Conservation (phyloP, 2,888 invertebrate species). For the Pristionchus entomophagus region DNA sequence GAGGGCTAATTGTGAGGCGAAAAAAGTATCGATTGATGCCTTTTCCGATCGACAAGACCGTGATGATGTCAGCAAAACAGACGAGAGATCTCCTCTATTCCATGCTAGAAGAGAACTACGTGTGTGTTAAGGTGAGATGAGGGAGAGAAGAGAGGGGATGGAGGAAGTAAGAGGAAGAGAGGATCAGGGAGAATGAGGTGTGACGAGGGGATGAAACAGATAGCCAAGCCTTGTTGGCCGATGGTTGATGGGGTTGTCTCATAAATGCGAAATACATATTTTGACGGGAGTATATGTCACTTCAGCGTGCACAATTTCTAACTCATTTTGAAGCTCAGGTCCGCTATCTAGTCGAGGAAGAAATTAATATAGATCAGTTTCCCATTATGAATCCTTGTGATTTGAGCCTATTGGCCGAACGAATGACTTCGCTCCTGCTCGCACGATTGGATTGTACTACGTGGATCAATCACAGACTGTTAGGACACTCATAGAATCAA, state of each 20-base stretch:
- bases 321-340: too few relatives aligned
- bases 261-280: too few relatives aligned
- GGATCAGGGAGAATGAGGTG: background rate
- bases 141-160: background rate
- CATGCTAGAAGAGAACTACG: slow-evolving; percentile 86
- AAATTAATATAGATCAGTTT: too few relatives aligned
- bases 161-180: background rate
- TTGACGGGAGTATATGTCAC: too few relatives aligned
- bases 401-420: slow-evolving; percentile 78
- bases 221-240: background rate
- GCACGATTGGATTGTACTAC: slow-evolving; percentile 86
- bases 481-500: slow-evolving; percentile 75
- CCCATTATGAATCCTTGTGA: too few relatives aligned
- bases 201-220: background rate
- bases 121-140: slow-evolving; percentile 78
- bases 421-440: slow-evolving; percentile 85
- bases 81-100: slow-evolving; percentile 90
- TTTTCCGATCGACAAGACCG: slow-evolving; percentile 87
- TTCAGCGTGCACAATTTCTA: too few relatives aligned
- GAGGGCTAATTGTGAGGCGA: too few relatives aligned
- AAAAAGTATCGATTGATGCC: too few relatives aligned
- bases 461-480: slow-evolving; percentile 83
- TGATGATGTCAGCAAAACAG: slow-evolving; percentile 94
- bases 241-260: too few relatives aligned
- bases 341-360: too few relatives aligned